Evolutionary conservation across 1,140 invertebrate genomes (phyloP), one percentile per base, ranked within the genome.

Genomic region (Drosophila ohnishii): DNA sequence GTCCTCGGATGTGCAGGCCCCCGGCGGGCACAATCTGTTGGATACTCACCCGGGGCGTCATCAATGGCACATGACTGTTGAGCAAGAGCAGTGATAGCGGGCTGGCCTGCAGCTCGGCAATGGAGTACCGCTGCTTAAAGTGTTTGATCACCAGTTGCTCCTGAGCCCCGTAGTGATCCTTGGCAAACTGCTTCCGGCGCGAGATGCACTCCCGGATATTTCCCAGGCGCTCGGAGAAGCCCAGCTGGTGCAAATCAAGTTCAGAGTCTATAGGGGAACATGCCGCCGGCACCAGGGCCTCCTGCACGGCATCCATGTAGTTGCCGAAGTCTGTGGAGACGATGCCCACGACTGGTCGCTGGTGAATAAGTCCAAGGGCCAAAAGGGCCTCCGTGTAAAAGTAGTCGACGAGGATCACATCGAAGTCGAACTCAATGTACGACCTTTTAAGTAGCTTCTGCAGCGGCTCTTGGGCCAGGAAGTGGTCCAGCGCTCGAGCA

Each of bases 21-120:
- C 91, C 92, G 19, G 90, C 90, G 1, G 91, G 66, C 13, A 91
- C 74, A 25, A 92, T 91, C 10, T 91, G 90, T 16, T 66, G 69
- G 9, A 90, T 25, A 22, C 82, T 19, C 5, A 91, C 90, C 13
- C 82, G 66, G 2, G 90, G 83, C 1, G 72, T 89, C 51, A 90
- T 71, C 22, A 92, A 55, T 5, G 90, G 86, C 10, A 91, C 77
- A 78, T 92, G 88, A 25, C 90, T 91, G 55, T 92, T 92, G 0
- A 92, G 47, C 35, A 91, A 47, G 5, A 91, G 35, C 13, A 91
- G 48, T 0, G 93, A 92, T 13, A 92, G 83, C 67, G 94, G 92
- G 69, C 93, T 92, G 9, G 80, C 92, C 56, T 93, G 90, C 32
- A 94, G 50, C 0, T 93, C 91, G 37, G 91, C 78, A 28, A 94